These are phyloP conservation scores for Sphaerophoria rueppellii DNA, from an alignment of 2,888 invertebrate species.

Conservation along the genomic window DNA sequence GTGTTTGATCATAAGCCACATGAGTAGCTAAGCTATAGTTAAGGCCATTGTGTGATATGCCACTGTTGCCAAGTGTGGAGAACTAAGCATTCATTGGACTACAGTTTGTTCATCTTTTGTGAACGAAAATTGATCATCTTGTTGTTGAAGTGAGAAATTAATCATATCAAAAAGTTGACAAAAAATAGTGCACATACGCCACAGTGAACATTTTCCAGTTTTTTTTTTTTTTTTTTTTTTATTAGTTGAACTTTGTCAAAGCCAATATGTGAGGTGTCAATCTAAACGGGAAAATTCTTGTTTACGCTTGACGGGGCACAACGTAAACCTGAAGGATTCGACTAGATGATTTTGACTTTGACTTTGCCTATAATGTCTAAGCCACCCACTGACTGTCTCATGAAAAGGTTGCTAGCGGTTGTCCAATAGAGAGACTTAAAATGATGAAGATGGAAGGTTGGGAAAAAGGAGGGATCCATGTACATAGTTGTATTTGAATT, in stretches of 20 bases:
- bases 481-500: conserved; percentile 38
- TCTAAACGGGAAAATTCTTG: conserved; percentile 55
- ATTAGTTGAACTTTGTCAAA: not conserved
- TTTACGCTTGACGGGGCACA: conserved; percentile 66
- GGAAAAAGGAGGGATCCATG: too few species aligned
- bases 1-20: conserved; percentile 18
- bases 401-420: not conserved
- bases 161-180: too few species aligned
- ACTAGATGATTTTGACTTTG: conserved; percentile 10
- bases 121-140: too few species aligned
- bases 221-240: too few species aligned
- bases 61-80: not conserved
- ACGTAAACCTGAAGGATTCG: conserved; percentile 54
- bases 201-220: too few species aligned
- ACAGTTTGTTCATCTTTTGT: too few species aligned
- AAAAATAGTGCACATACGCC: too few species aligned
- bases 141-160: too few species aligned
- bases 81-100: not conserved
- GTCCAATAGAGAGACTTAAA: not conserved
- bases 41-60: not conserved
- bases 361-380: not conserved
- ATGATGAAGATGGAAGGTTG: not conserved
- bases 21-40: conserved; percentile 35
- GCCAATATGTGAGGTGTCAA: conserved; percentile 35
- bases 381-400: too few species aligned